Evolutionary conservation across 2,797 vertebrate genomes (phyloP).

Genomic region (Enteromius paludinosus): DNA sequence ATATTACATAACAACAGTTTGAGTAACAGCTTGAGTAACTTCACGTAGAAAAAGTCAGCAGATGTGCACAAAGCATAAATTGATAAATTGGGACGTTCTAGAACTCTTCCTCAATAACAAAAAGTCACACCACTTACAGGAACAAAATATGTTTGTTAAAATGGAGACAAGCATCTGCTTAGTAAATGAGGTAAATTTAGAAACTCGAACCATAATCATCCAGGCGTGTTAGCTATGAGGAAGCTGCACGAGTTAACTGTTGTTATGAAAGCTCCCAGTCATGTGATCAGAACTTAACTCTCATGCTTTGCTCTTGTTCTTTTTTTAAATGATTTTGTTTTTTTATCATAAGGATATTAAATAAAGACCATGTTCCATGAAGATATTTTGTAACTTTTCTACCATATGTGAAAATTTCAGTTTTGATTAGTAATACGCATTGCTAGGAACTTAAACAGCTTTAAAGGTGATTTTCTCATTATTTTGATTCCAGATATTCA

Average conservation of each 20-base stretch:
- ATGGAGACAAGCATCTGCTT: background rate
- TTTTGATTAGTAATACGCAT: no score
- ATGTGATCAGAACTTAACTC: background rate
- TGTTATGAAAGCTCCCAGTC: background rate
- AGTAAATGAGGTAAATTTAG: constrained; percentile 40
- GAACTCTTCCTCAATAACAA: background rate
- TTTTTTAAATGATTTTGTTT: no score
- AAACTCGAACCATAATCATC: background rate
- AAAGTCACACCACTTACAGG: background rate
- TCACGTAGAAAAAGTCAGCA: no score
- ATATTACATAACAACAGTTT: background rate
- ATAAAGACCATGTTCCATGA: no score
- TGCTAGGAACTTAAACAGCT: no score
- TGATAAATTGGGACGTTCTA: background rate
- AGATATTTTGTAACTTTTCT: no score
- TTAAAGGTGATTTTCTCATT: no score
- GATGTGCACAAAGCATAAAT: background rate
- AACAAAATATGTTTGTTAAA: background rate
- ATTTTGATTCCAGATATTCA: no score
- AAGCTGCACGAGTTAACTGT: background rate
- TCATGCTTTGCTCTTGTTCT: background rate
- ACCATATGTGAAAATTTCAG: no score
- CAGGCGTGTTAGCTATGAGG: no score
- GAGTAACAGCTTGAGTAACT: no score
- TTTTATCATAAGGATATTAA: no score